phyloP scores from a whole-genome alignment of 2,797 vertebrate species.

The Pachyuromys duprasi region DNA sequence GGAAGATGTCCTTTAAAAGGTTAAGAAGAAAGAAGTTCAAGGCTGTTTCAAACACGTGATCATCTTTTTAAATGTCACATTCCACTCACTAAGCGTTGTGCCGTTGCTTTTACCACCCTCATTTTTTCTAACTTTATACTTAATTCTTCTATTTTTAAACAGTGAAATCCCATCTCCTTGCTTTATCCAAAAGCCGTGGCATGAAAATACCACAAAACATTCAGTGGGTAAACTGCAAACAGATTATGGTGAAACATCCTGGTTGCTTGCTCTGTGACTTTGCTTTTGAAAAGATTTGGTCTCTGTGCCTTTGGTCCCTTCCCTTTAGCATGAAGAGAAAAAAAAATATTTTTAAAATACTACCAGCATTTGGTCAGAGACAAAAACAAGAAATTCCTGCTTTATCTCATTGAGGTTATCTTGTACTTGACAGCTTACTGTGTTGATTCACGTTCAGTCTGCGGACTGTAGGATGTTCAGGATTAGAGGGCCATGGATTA shows the following conservation, averaged over 20 bases:
- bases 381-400: background rate
- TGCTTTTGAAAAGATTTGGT: conserved; percentile 2
- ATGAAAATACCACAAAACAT: conserved; percentile 73
- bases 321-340: conserved; percentile 8
- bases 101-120: conserved; percentile 79
- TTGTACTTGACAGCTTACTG: background rate
- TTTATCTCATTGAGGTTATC: conserved; percentile 13
- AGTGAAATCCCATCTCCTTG: conserved; percentile 72
- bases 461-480: background rate
- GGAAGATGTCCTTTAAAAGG: conserved; percentile 70
- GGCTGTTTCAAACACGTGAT: conserved; percentile 71
- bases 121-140: conserved; percentile 75
- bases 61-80: conserved; percentile 81
- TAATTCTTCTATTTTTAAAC: conserved; percentile 80
- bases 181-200: conserved; percentile 67
- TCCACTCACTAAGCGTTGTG: conserved; percentile 73
- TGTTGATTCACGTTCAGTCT: background rate
- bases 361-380: background rate
- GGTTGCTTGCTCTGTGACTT: background rate
- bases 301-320: background rate
- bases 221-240: conserved; percentile 63
- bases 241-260: conserved; percentile 1
- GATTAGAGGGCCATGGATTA: background rate
- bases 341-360: conserved; percentile 31
- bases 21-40: conserved; percentile 72